Evolutionary conservation across 2,888 invertebrate genomes (phyloP).

Genomic region (Tetragonula carbonaria): DNA sequence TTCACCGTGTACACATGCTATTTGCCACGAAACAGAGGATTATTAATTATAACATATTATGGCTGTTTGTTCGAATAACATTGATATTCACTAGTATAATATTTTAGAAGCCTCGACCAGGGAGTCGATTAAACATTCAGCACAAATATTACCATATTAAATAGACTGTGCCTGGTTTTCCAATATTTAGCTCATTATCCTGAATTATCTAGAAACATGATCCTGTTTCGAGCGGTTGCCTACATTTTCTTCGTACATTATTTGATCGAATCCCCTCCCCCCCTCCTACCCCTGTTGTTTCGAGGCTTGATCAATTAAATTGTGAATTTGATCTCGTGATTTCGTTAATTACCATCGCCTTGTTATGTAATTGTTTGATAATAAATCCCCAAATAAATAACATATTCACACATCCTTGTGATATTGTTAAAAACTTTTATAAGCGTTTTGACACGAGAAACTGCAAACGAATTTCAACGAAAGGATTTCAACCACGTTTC

Average conservation of each 20-base stretch:
- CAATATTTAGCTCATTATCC: neutral
- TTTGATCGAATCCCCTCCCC: no score
- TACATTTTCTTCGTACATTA: neutral
- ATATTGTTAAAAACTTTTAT: no score
- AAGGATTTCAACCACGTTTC: no score
- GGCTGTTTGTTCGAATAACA: no score
- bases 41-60: neutral
- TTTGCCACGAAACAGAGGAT: neutral
- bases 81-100: neutral
- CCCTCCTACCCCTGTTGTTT: no score
- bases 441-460: no score
- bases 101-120: neutral
- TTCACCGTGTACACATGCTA: neutral
- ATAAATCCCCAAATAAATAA: neutral
- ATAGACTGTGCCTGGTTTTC: neutral
- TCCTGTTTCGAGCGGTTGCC: neutral
- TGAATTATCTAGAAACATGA: neutral
- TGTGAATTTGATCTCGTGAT: neutral
- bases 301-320: neutral
- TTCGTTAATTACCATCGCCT: neutral
- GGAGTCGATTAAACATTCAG: neutral
- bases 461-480: no score
- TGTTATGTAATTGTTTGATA: neutral
- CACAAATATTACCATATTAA: neutral
- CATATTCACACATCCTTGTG: no score